These are phyloP conservation scores for Pseudococcus jackbeardsleyi DNA, from an alignment of 2,888 invertebrate genomes.

Conservation along the genomic window DNA sequence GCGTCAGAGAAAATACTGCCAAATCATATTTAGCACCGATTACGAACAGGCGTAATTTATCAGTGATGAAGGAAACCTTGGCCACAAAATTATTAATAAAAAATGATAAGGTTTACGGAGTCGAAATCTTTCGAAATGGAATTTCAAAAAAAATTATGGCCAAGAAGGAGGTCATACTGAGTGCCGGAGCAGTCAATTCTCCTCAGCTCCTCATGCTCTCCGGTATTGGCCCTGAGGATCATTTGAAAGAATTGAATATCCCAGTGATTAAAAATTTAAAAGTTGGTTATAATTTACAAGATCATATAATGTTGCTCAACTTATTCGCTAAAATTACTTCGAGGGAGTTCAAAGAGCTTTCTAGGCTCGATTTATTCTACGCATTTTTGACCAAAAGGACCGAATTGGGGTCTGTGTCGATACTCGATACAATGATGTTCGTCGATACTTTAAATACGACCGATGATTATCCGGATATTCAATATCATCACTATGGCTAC, in stretches of 20 bases:
- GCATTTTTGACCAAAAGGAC: slow-evolving; percentile 70
- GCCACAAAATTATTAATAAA: slow-evolving; percentile 68
- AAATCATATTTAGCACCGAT: slow-evolving; percentile 68
- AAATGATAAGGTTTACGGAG: slow-evolving; percentile 72
- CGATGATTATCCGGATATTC: slow-evolving; percentile 74
- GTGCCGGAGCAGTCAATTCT: slow-evolving; percentile 67
- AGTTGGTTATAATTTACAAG: slow-evolving; percentile 67
- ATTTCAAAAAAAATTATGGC: slow-evolving; percentile 73
- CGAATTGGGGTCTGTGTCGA: slow-evolving; percentile 4
- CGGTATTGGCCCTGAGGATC: slow-evolving; percentile 67
- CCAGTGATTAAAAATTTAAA: slow-evolving; percentile 66
- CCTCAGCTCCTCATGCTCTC: slow-evolving; percentile 68
- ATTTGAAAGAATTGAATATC: slow-evolving; percentile 66
- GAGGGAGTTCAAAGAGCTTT: slow-evolving; percentile 17
- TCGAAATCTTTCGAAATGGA: slow-evolving; percentile 74
- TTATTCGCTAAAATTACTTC: too few species aligned
- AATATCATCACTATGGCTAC: slow-evolving; percentile 70
- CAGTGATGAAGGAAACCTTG: slow-evolving; percentile 68
- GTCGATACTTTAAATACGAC: slow-evolving; percentile 72
- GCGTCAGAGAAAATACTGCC: slow-evolving; percentile 73
- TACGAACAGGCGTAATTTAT: slow-evolving; percentile 68
- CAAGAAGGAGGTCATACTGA: slow-evolving; percentile 70
- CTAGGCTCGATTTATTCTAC: slow-evolving; percentile 68
- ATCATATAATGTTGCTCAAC: too few species aligned
- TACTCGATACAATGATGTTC: slow-evolving; percentile 72